Evolutionary conservation across 2,797 vertebrate species (phyloP), one percentile per base, ranked within the genome.

Genomic region (Pempheris klunzingeri): DNA sequence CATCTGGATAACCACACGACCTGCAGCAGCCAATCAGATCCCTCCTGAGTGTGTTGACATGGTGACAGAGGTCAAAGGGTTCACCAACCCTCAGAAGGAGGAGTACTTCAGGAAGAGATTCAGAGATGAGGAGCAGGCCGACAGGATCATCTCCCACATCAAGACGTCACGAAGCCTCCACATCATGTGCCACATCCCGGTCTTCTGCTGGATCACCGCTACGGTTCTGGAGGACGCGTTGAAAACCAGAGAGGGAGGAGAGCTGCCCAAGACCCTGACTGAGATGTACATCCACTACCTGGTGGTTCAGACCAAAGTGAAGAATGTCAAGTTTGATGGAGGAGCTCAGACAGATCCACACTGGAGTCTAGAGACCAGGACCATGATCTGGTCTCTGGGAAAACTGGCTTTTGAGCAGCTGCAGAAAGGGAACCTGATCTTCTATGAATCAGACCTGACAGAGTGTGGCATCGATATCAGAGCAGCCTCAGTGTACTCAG

Each of bases 351-450:
- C 46, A 44, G 60, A 64, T 47, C n/a, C 50, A 20, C 63, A 58
- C 24, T 75, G 72, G 72, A 66, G 1, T 50, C 34, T 18, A 52
- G 24, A 60, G 18, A 61, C 8, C 57, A 50, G 9, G 26, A 52
- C 12, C 34, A 67, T 75, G 72, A 60, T 74, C 3, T n/a, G 26
- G 36, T 39, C 63, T 67, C 63, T 74, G 53, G 71, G 52, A 20
- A 74, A 74, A 46, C 50, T 73, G 49, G 50, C 71, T 38, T 73
- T 74, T 66, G 53, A 74, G 24, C 62, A 74, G 34, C 71, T 74
- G 60, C 49, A 54, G 38, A 62, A 54, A 54, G 55, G 68, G 6
- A 71, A 71, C 44, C 44, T 71, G 55, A 71, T 59, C 57, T 59
- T 59, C 38, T 59, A 59, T 60, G 66, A 69, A 14, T 58, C 53